Evolutionary conservation across 2,888 invertebrate species (phyloP), one percentile per base, ranked within the genome.

Genomic region (Neuroscelio doddi): DNA sequence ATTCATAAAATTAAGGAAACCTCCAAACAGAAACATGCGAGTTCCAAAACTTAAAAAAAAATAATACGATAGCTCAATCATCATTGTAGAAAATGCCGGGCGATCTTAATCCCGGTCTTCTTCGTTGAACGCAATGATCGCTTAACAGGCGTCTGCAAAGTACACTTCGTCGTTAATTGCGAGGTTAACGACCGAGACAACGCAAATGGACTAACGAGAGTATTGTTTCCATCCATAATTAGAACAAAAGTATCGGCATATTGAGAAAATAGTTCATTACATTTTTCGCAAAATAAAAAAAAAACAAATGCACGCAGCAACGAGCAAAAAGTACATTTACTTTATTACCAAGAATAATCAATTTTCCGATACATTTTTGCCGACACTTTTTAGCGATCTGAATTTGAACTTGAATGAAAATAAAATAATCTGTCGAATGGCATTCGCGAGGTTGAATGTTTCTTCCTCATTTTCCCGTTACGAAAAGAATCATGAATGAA

Each of bases 111-210:
- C 39, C 57, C 32, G 58, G 67, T 44, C 64, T 67, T 65, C 71
- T 63, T 71, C 70, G 70, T 64, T 72, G 63, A 73, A 70, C 65
- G 69, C 70, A 71, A 74, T 71, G 71, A 77, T 74, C 72, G 71
- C 65, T 75, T 73, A 70, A 70, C 69, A 65, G 66, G 69, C 64
- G 70, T 69, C 72, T 74, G 71, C 73, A 68, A 74, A 69, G 74
- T 72, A 73, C 69, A 75, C 64, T 72, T 71, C 70, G 70, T 74
- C 73, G 68, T 76, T 80, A 78, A 81, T 80, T 76, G 68, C 64
- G 56, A 51, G 80, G 80, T 80, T 78, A 78, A 80, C 63, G 80
- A 77, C 79, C 80, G 70, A 42, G 56, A 41, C 55, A 47, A 51
- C 56, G 51, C 47, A 42, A 58, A 45, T 42, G 47, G 44, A 55